Base-by-base conservation (phyloP, 2,888 invertebrate genomes). In the Rutpela maculata region DNA sequence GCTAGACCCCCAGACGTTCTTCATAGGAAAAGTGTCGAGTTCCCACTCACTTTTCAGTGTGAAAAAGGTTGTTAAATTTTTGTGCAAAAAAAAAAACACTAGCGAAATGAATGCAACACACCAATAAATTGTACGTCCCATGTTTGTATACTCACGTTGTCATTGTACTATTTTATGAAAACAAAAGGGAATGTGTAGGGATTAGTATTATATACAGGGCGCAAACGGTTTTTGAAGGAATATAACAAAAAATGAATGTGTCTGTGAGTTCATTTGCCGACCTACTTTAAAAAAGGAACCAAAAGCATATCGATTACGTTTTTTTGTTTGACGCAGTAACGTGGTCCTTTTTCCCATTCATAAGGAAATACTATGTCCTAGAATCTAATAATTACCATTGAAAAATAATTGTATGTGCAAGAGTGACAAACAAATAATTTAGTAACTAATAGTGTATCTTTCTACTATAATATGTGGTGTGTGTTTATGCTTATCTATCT, bases 11-110 rank as follows among this genome's bases (percentile, higher is more conserved):
- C 43, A 59, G 70, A 57, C 73, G 71, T 69, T 50, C 67, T 70
- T 85, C 85, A 84, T 82, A 85, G 85, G 85, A 83, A 82, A 82
- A 84, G 83, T 83, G 83, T 78, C 22, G 70, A 77, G 80, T 81
- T 82, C 62, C 68, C 71, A 79, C 67, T 77, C 81, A 80, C 84
- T 84, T 84, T 84, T 84, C 84, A 84, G 84, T 84, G 84, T 84
- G 84, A 75, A 69, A 56, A 66, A 66, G 18, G 35, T 67, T 67
- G 26, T 67, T 63, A 1, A n/a, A 6, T 26, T 63, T 22, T 50
- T 12, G 72, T 72, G 72, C 35, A 7, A 62, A 7, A 26, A 43
- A 26, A 43, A 26, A 19, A 12, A 26, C 57, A 7, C n/a, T 26
- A n/a, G 55, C 26, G 63, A 63, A 50, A 18, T 62, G 38, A 63